Evolutionary conservation across 2,797 vertebrate species (phyloP), one percentile per base, ranked within the genome.

Genomic region (Hybognathus amarus): DNA sequence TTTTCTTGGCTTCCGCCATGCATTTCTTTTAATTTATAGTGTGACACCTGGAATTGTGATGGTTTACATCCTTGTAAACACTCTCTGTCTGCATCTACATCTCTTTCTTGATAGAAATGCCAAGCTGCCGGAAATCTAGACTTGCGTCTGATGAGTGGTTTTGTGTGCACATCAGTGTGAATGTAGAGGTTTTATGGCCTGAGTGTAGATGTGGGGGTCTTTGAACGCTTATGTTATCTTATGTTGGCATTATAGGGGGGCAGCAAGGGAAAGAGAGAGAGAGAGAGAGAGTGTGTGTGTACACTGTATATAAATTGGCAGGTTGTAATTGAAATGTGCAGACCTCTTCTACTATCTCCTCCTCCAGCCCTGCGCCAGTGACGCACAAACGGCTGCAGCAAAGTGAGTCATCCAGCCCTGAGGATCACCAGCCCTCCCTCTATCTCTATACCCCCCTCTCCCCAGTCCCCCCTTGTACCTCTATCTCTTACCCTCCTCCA

Each of bases 241-340:
- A 56, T 64, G 78, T 52, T 85, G 74, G 52, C 76, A 85, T 89
- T 89, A 77, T 63, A 30, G 80, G 50, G 36, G 24, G 59, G 61
- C 61, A 67, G 56, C 52, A 22, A 77, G 47, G 56, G 47, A 45
- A 45, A 45, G 27, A 47, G 38, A 52, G 63, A 56, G 64, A 70
- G 66, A 50, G 70, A 67, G 47, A 74, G 24, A 45, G 15, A 24
- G 38, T 33, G 91, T 88, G 91, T 94, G 93, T 94, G 91, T 94
- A 92, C 92, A 94, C 93, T 95, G 94, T 94, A 93, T 95, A 93
- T 95, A 94, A 95, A 95, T 95, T 95, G 93, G 93, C 93, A 95
- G 93, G 93, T 93, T 94, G 95, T 95, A 95, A 95, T 96, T 95
- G n/a, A 96, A 95, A 96, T 94, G 94, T 92, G 94, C 94, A 95